Base-by-base conservation (phyloP, 2,888 invertebrate genomes). In the Amphipoea lucens region DNA sequence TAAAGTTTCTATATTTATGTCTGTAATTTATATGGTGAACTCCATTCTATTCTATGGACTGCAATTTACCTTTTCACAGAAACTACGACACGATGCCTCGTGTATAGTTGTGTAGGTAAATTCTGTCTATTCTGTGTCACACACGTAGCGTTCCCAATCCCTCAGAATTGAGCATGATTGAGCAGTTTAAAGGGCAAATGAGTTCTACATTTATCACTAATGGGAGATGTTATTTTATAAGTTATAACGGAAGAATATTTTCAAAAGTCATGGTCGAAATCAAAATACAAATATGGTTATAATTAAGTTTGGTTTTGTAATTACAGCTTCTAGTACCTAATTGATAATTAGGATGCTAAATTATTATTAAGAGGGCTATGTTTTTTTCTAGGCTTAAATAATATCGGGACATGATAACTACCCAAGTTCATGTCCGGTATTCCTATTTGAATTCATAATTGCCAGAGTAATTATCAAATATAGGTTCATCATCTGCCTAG, bases 181-280 rank as follows among this genome's bases (percentile, higher is more conserved):
- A 86, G 87, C 88, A 89, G 73, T 89, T 84, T 86, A 83, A 87
- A 87, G 88, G 86, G 87, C 89, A 79, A 82, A 85, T 81, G 82
- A 89, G 78, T 73, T 77, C 83, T 63, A 88, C 67, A 84, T 89
- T 88, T 78, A 65, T 80, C 45, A 78, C 80, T 87, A 89, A 89
- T 82, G 89, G 76, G 71, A 72, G 75, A 74, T 48, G 7, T 72
- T 54, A 69, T 79, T 9, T 11, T 57, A 57, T 23, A 57, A 57
- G 68, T 76, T 63, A 71, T 85, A 81, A 80, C 78, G 85, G 75
- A 81, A 74, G 12, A 60, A 51, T 3, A 7, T 82, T 84, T 57
- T 54, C 40, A 63, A 70, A 76, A 82, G 72, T 81, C 65, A 76
- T 66, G 40, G 36, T 76, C 29, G 65, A 29, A 40, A 69, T 60